These are phyloP conservation scores for Anthoscopus minutus DNA, from an alignment of 2,113 vertebrate species.

Conservation along the genomic window DNA sequence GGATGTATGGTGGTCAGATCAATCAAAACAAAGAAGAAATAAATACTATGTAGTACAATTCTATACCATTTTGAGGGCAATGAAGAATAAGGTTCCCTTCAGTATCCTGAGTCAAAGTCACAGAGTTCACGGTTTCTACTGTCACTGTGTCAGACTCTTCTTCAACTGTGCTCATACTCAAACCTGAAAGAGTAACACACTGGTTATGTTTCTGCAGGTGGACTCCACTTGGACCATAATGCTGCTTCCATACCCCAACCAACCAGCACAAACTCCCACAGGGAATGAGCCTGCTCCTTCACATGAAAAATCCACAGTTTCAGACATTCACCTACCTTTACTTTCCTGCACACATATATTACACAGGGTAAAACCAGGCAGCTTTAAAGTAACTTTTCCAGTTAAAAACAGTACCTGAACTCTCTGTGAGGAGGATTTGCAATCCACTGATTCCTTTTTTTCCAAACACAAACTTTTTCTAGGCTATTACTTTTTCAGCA, in stretches of 20 bases:
- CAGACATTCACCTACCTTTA: background rate
- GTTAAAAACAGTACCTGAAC: background rate
- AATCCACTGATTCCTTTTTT: background rate
- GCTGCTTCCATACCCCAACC: background rate
- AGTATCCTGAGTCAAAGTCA: conserved; percentile 89
- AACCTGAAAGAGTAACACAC: conserved; percentile 65
- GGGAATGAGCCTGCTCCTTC: background rate
- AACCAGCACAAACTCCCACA: background rate
- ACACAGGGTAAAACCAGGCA: background rate
- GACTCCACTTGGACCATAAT: background rate
- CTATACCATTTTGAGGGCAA: conserved; percentile 83
- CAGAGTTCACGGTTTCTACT: conserved; percentile 85
- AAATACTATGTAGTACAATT: background rate
- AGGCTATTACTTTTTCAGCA: background rate
- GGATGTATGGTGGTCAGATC: background rate
- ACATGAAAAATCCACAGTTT: background rate
- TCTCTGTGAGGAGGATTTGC: background rate
- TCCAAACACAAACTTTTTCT: background rate
- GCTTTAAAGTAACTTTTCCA: background rate
- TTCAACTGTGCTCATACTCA: conserved; percentile 90
- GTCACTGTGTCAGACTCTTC: conserved; percentile 83
- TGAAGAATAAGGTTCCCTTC: conserved; percentile 94
- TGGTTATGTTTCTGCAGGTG: background rate
- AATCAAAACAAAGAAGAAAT: background rate
- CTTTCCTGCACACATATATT: background rate